Percentiles rank a stretch among this genome's conserved stretches.
Conservation (phyloP, 2,113 vertebrate genomes). For the Hirundichthys speculiger region DNA sequence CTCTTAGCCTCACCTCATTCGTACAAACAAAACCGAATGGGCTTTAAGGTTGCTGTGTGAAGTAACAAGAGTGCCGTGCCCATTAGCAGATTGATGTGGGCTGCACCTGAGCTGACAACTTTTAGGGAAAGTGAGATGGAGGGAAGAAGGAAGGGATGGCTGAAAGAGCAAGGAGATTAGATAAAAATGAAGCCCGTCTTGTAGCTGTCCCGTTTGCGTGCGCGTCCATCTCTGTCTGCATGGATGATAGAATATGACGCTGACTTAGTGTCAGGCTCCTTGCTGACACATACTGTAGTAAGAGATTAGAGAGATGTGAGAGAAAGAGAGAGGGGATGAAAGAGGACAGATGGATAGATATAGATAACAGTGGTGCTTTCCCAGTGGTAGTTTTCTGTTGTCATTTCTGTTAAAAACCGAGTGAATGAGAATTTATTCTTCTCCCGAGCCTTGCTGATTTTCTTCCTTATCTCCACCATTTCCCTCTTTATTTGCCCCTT, state of each 20-base stretch:
- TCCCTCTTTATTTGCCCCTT: slow-evolving; percentile 12
- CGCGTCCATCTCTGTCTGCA: slow-evolving; percentile 57
- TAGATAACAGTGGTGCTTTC: slow-evolving; percentile 12
- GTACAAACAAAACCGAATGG: slow-evolving; percentile 20
- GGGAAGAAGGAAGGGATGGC: slow-evolving; percentile 26
- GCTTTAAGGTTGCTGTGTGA: slow-evolving; percentile 17
- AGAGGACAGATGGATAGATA: slow-evolving; percentile 42
- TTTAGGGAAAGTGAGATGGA: slow-evolving; percentile 34
- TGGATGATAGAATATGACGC: slow-evolving; percentile 64
- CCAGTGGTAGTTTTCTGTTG: slow-evolving; percentile 25
- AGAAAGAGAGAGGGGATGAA: slow-evolving; percentile 15
- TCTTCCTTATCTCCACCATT: slow-evolving; percentile 11
- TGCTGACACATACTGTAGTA: slow-evolving; percentile 54
- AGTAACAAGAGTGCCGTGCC: slow-evolving; percentile 22
- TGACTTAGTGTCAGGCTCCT: slow-evolving; percentile 68
- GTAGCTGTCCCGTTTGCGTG: slow-evolving; percentile 65
- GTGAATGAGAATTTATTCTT: slow-evolving; percentile 23
- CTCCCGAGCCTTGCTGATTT: background rate
- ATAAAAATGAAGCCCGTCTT: slow-evolving; percentile 54
- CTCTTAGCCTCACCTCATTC: background rate
- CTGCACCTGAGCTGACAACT: slow-evolving; percentile 43
- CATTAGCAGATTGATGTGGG: slow-evolving; percentile 47
- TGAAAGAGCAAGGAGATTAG: slow-evolving; percentile 46
- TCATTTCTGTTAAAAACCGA: slow-evolving; percentile 13
- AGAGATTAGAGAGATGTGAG: slow-evolving; percentile 59